These are phyloP conservation scores for Nematolebias whitei DNA, from an alignment of 2,113 vertebrate genomes.

Conservation along the genomic window DNA sequence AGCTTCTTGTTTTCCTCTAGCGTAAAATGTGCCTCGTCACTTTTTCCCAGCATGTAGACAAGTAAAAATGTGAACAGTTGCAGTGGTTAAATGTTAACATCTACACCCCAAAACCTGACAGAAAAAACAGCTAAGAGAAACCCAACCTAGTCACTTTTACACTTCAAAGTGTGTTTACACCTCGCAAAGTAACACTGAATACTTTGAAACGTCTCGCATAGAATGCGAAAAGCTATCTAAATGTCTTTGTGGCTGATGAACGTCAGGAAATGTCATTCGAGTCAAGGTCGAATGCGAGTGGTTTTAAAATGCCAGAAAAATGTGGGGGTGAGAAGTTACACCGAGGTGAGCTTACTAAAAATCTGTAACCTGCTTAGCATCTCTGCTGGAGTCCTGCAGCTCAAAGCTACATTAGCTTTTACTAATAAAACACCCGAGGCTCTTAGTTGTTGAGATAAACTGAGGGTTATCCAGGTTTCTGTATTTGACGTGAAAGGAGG, in stretches of 20 bases:
- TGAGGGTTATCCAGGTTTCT: constrained; percentile 2
- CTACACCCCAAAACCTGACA: constrained; percentile 3
- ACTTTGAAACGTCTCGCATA: constrained; percentile 1
- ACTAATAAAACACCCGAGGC: background rate
- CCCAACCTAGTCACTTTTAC: constrained; percentile 1
- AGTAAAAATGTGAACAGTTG: background rate
- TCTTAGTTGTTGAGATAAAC: constrained; percentile 3
- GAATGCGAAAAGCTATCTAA: constrained; percentile 4
- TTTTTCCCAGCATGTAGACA: constrained; percentile 1
- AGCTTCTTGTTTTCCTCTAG: background rate
- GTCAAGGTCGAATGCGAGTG: constrained; percentile 5
- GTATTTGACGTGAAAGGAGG: constrained; percentile 11
- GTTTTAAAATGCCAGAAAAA: constrained; percentile 10
- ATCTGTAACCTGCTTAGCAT: background rate
- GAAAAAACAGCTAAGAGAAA: background rate
- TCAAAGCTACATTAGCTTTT: background rate
- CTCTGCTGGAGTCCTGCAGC: background rate
- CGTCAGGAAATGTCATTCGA: constrained; percentile 2
- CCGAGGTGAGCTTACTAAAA: background rate
- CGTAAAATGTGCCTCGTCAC: background rate
- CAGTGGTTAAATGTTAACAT: background rate
- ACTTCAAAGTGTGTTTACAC: constrained; percentile 13
- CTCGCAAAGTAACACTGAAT: background rate
- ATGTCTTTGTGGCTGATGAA: constrained; percentile 16
- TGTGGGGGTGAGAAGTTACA: background rate